Base-by-base conservation (phyloP, 2,113 vertebrate genomes). In the Polyodon spathula region DNA sequence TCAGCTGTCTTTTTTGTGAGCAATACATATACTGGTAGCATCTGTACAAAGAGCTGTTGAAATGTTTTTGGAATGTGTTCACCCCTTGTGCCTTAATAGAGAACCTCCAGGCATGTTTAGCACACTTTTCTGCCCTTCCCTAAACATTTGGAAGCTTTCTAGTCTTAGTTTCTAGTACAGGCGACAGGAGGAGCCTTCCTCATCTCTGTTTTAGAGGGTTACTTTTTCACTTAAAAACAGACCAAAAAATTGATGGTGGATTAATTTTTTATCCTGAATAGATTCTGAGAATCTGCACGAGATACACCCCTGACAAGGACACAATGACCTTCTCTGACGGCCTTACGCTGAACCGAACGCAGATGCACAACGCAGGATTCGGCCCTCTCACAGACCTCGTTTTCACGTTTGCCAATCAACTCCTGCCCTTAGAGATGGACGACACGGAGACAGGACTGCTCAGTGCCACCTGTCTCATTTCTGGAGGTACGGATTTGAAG, bases 271-370 rank as follows among this genome's bases (percentile, higher is more conserved):
- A 12, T 11, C 48, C 14, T 6, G 15, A 50, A 61, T 75, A 97
- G 94, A 97, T 97, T 73, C 80, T 97, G 60, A 88, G 93, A 84
- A 97, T 97, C 77, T 94, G 94, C 73, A 92, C 92, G 70, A 91
- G 94, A 78, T 97, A 95, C 71, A 97, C 94, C 5, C 93, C 93
- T 0, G 93, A 92, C 73, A 88, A 97, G 71, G 94, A 97, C 88
- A 97, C 94, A 61, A 97, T 97, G 93, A 97, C 94, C 37, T 97
- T 97, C 67, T 97, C 94, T 2, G 93, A 97, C 44, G 94, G 94
- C 71, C 80, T 96, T 86, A 97, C 93, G 42, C 82, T 97, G 67
- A 97, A 94, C 59, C 85, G 94, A 72, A 97, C 92, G 67, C 94
- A 97, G 84, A 95, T 97, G 92, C 94, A 97, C 89, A 97, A 97